These are phyloP conservation scores for Helicoverpa zea DNA, from an alignment of 1,140 invertebrate species.

Conservation along the genomic window DNA sequence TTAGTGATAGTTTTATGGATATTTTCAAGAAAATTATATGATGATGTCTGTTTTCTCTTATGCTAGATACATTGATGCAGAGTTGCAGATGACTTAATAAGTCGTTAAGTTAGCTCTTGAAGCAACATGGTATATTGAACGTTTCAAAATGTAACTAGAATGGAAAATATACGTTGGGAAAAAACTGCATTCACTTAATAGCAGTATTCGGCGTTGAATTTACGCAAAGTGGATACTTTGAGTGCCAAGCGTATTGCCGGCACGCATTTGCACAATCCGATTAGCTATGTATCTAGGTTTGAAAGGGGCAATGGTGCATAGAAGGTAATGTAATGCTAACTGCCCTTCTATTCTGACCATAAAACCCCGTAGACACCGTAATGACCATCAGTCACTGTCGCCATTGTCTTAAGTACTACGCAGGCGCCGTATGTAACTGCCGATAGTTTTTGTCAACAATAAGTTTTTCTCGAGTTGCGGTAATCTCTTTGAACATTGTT, in stretches of 20 bases:
- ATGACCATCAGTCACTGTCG: not conserved
- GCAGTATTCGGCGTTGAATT: not conserved
- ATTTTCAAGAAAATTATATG: too few species aligned
- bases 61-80: too few species aligned
- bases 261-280: constrained; percentile 26
- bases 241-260: constrained; percentile 14
- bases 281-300: constrained; percentile 42
- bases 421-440: not conserved
- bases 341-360: not conserved
- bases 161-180: not conserved
- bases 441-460: constrained; percentile 12
- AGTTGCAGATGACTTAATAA: too few species aligned
- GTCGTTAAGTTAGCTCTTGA: too few species aligned
- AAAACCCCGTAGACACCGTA: not conserved
- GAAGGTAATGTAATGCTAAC: constrained; percentile 8
- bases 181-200: constrained; percentile 15
- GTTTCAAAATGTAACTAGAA: too few species aligned
- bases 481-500: constrained; percentile 29
- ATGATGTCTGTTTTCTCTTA: too few species aligned
- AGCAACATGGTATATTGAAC: too few species aligned
- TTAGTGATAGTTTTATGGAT: not conserved
- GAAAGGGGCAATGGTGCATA: constrained; percentile 32
- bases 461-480: constrained; percentile 1
- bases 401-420: not conserved
- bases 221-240: constrained; percentile 28